phyloP scores from a whole-genome alignment of 2,113 vertebrate genomes.

The zebrafish (Danio rerio) region GRCz12tu NC_133190.1:29878001-29878500 shows the following conservation, averaged over 20 bases:
- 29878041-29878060: not conserved
- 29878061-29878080: not conserved
- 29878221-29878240: conserved; percentile 81
- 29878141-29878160: conserved; percentile 81
- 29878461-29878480: conserved; percentile 99
- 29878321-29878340: not conserved
- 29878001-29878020: too few relatives aligned
- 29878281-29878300: not conserved
- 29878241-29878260: conserved; percentile 85
- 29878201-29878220: conserved; percentile 79
- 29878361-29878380: conserved; percentile 8
- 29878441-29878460: conserved; percentile 97
- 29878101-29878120: conserved; percentile 99
- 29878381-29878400: conserved; percentile 94
- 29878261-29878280: not conserved
- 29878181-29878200: conserved; percentile 79
- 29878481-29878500: conserved; percentile 73
- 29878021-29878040: not conserved
- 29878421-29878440: conserved; percentile 98
- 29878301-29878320: not conserved
- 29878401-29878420: conserved; percentile 95
- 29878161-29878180: conserved; percentile 77
- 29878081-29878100: conserved; percentile 15
- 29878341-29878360: not conserved
- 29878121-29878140: conserved; percentile 89